Evolutionary conservation across 2,113 vertebrate species (phyloP).

Genomic region (Cebus imitator): DNA sequence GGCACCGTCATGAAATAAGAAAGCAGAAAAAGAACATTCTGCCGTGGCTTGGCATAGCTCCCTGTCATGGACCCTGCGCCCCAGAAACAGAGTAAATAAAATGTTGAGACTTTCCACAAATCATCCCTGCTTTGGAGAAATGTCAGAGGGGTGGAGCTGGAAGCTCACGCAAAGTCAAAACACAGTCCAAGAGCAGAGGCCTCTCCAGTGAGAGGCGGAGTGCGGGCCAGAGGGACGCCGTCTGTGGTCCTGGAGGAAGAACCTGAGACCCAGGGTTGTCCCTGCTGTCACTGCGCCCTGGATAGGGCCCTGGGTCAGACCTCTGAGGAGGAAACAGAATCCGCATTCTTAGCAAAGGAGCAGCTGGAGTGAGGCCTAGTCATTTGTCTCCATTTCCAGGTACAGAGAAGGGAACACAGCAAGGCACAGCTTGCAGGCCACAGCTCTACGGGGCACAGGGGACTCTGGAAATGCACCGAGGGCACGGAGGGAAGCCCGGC

Average conservation of each 20-base stretch:
- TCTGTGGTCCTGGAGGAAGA: too few relatives aligned
- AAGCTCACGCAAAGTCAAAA: not conserved
- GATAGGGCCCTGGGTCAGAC: not conserved
- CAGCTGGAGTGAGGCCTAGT: not conserved
- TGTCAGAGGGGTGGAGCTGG: not conserved
- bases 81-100: not conserved
- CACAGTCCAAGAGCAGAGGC: not conserved
- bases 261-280: not conserved
- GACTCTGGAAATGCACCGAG: not conserved
- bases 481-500: not conserved
- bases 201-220: not conserved
- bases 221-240: rapidly evolving
- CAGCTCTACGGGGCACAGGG: too few relatives aligned
- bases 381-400: not conserved
- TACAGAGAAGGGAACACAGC: not conserved
- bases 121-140: not conserved
- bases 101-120: not conserved
- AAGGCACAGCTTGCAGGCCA: too few relatives aligned
- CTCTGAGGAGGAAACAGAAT: not conserved
- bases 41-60: not conserved
- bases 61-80: not conserved
- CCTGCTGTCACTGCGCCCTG: too few relatives aligned
- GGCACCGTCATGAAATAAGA: not conserved
- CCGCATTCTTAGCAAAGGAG: not conserved
- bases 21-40: not conserved